Conservation (phyloP, 2,888 invertebrate species). For the Platypus cylindrus region DNA sequence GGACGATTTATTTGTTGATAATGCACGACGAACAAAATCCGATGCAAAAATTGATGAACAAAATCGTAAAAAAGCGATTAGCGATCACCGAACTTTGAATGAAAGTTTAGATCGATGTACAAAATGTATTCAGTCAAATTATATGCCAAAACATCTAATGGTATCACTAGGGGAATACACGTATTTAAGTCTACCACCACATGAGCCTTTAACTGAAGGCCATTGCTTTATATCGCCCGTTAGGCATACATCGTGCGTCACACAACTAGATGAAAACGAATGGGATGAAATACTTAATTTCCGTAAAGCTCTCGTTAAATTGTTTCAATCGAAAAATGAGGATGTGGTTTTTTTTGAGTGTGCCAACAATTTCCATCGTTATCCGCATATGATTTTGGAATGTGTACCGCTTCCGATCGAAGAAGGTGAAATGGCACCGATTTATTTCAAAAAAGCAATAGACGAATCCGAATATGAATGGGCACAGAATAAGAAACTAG, state of each 20-base stretch:
- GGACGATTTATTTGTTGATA: slow-evolving; percentile 75
- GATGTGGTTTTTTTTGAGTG: slow-evolving; percentile 89
- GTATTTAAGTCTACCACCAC: slow-evolving; percentile 73
- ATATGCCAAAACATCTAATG: slow-evolving; percentile 73
- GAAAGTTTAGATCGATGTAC: slow-evolving; percentile 67
- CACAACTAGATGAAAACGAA: slow-evolving; percentile 85
- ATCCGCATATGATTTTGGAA: slow-evolving; percentile 77
- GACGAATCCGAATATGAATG: slow-evolving; percentile 91
- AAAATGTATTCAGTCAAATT: slow-evolving; percentile 69
- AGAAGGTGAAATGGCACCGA: slow-evolving; percentile 78
- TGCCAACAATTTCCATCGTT: slow-evolving; percentile 51
- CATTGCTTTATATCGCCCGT: slow-evolving; percentile 82
- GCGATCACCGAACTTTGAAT: slow-evolving; percentile 56
- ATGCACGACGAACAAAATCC: slow-evolving; percentile 54
- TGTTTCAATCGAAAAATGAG: slow-evolving; percentile 60
- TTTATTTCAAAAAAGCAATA: slow-evolving; percentile 97
- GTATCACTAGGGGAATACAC: slow-evolving; percentile 68
- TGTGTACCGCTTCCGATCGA: slow-evolving; percentile 80
- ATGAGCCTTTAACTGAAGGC: slow-evolving; percentile 66
- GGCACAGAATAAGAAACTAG: slow-evolving; percentile 86
- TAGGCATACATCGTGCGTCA: slow-evolving; percentile 66
- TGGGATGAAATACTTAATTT: slow-evolving; percentile 80
- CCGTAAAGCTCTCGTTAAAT: slow-evolving; percentile 61
- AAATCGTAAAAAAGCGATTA: slow-evolving; percentile 54
- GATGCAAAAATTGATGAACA: slow-evolving; percentile 47